Evolutionary conservation across 2,113 vertebrate species (phyloP).

Genomic region (Silurus glanis): DNA sequence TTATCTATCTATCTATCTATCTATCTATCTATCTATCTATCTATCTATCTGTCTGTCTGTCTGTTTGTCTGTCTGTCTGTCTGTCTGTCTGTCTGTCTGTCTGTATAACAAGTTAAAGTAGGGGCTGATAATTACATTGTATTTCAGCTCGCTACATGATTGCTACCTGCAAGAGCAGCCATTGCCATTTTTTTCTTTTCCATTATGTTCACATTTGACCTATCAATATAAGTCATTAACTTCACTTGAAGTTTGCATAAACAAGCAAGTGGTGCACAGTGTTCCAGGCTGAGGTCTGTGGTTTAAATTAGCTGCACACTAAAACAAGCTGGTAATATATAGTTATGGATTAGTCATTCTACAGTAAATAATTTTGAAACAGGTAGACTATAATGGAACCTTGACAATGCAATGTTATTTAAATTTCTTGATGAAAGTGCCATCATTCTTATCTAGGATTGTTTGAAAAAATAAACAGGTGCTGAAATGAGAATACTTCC

Average conservation of each 20-base stretch:
- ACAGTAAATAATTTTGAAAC: no score
- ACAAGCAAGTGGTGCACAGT: background rate
- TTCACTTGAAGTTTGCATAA: conserved; percentile 39
- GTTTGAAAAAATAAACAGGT: background rate
- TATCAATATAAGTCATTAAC: conserved; percentile 66
- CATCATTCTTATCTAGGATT: background rate
- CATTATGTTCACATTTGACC: conserved; percentile 46
- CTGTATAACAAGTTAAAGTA: background rate
- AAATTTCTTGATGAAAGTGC: background rate
- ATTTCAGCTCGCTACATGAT: conserved; percentile 22
- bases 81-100: no score
- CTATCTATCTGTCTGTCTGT: no score
- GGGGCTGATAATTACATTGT: background rate
- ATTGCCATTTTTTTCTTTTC: conserved; percentile 25
- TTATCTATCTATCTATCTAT: no score
- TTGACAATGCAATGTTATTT: background rate
- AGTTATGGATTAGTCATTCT: background rate
- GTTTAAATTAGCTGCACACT: conserved; percentile 15
- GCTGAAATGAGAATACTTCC: background rate
- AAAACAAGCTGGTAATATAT: background rate
- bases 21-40: no score
- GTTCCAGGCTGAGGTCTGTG: background rate
- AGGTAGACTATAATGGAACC: no score
- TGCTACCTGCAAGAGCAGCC: conserved; percentile 19
- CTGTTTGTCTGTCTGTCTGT: no score